Conservation (phyloP, 1,140 invertebrate genomes). For the Zaprionus davidi region DNA sequence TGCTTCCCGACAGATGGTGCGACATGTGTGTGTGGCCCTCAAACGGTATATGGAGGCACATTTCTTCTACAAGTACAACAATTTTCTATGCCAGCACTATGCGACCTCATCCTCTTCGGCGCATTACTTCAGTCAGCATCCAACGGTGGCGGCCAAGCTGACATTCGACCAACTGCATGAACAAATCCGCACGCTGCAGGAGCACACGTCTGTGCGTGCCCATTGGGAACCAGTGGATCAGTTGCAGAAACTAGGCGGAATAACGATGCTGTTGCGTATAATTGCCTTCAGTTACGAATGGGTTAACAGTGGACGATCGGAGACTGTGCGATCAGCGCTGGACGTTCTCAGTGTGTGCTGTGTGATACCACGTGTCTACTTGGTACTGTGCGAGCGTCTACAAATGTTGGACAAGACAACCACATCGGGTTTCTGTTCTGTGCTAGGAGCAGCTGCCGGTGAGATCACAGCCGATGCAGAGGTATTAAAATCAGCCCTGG, state of each 20-base stretch:
- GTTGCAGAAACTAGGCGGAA: constrained; percentile 92
- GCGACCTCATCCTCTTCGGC: constrained; percentile 49
- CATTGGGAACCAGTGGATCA: constrained; percentile 95
- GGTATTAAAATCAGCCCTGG: constrained; percentile 94
- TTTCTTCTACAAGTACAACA: constrained; percentile 92
- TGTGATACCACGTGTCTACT: constrained; percentile 94
- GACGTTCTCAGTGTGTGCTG: constrained; percentile 96
- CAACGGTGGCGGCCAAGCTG: constrained; percentile 83
- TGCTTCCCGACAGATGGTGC: constrained; percentile 95
- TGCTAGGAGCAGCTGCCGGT: constrained; percentile 93
- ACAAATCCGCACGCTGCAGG: constrained; percentile 92
- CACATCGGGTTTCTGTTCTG: constrained; percentile 90
- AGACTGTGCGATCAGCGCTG: constrained; percentile 94
- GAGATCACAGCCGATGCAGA: constrained; percentile 95
- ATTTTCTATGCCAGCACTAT: constrained; percentile 87
- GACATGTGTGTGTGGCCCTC: constrained; percentile 95
- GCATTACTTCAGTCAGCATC: constrained; percentile 64
- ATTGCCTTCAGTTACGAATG: constrained; percentile 95
- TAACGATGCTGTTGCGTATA: constrained; percentile 92
- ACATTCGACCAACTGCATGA: constrained; percentile 92
- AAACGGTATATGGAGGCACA: constrained; percentile 97
- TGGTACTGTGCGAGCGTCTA: constrained; percentile 91
- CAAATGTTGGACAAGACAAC: constrained; percentile 89
- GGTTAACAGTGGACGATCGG: constrained; percentile 93
- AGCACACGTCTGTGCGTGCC: constrained; percentile 90